Base-by-base conservation (phyloP, 2,888 invertebrate genomes). In the Drosophila peninsularis region DNA sequence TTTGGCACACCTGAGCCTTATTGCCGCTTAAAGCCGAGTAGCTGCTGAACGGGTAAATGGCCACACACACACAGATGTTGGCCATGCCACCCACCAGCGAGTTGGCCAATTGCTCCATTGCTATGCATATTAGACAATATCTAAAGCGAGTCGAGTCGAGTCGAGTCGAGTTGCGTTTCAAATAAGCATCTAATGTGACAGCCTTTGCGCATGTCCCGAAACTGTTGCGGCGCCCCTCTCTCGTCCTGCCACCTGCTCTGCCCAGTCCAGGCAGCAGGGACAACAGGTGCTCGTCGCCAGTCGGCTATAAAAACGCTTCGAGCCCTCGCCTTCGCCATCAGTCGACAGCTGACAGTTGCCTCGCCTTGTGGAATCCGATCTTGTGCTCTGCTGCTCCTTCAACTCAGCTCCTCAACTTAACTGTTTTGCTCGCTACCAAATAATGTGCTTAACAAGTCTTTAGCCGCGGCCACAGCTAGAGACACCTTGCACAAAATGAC, bases 1-100 rank as follows among this genome's bases (percentile, higher is more conserved):
- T 74, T 69, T 67, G 50, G 66, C 68, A 70, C 83, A 83, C 89
- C 89, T 83, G 89, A 88, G 88, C 64, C 85, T 70, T 89, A 83
- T 87, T 84, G 75, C 50, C 54, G 55, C 37, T 64, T 70, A 58
- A 67, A 62, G 41, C 57, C 62, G 62, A 50, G 54, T 50, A 42
- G 32, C 56, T 37, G 30, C 24, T 24, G 61, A 63, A 52, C 54
- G 36, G 64, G 42, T 62, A 68, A 75, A 57, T 10, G 67, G 65
- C 56, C 60, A 67, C 71, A 55, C 57, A 37, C 10, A 30, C 30
- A 10, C 58, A 39, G 66, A 19, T 69, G 53, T 49, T 27, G 11
- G 19, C 34, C 34, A 34, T 55, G 5, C 63, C 57, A 27, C 54
- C 73, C 49, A 87, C 67, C 52, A 24, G 45, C 37, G 64, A 68